phyloP scores from a whole-genome alignment of 2,888 invertebrate species.

The Venustoraphidia nigricollis region DNA sequence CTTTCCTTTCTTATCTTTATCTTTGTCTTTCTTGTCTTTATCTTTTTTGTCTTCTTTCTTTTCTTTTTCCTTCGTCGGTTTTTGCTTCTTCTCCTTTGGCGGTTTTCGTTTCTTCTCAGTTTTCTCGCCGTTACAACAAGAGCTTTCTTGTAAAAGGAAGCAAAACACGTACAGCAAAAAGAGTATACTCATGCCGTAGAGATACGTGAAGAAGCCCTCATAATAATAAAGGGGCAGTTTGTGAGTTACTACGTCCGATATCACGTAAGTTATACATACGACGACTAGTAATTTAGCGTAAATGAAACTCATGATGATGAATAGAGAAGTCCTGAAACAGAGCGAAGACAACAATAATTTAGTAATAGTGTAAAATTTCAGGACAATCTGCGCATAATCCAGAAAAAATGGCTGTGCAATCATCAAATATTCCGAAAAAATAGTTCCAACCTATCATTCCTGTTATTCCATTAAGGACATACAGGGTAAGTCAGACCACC shows the following conservation, averaged over 20 bases:
- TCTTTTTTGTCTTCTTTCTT: slow-evolving; percentile 45
- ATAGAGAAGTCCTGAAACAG: slow-evolving; percentile 73
- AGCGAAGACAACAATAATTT: slow-evolving; percentile 13
- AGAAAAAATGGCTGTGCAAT: too few species aligned
- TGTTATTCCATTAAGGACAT: too few species aligned
- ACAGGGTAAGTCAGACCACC: too few species aligned
- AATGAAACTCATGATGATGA: slow-evolving; percentile 91
- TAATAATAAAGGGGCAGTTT: slow-evolving; percentile 84
- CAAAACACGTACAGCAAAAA: slow-evolving; percentile 90
- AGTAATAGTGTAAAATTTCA: not conserved
- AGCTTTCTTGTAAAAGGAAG: slow-evolving; percentile 82
- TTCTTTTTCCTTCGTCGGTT: slow-evolving; percentile 33
- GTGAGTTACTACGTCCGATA: slow-evolving; percentile 88
- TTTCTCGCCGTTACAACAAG: slow-evolving; percentile 60
- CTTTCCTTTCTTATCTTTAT: slow-evolving; percentile 26
- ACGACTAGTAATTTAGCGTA: slow-evolving; percentile 90
- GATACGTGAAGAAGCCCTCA: slow-evolving; percentile 89
- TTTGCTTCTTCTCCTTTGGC: slow-evolving; percentile 20
- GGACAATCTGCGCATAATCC: too few species aligned
- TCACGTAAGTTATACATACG: slow-evolving; percentile 84
- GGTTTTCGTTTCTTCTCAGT: slow-evolving; percentile 39
- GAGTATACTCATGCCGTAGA: slow-evolving; percentile 83
- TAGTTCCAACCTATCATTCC: too few species aligned
- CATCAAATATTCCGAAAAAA: too few species aligned
- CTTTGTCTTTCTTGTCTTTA: slow-evolving; percentile 39